Conservation (phyloP, 2,888 invertebrate genomes). For the Tipula lateralis region DNA sequence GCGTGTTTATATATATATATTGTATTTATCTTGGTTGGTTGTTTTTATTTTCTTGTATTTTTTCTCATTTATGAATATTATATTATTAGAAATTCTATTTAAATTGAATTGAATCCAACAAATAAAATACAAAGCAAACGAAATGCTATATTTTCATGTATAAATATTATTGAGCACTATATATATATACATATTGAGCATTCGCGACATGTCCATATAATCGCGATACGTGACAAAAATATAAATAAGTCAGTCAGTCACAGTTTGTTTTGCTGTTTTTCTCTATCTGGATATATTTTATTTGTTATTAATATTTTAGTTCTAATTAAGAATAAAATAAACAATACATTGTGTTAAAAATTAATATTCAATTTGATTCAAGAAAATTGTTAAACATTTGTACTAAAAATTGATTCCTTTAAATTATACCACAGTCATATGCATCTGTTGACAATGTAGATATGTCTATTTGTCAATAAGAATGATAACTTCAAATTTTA, state of each 20-base stretch:
- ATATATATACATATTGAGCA: neutral
- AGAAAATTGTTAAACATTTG: too few species aligned
- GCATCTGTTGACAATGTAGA: too few species aligned
- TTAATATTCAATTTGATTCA: neutral
- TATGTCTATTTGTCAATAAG: too few species aligned
- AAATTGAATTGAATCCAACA: neutral
- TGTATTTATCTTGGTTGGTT: neutral
- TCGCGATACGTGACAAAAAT: conserved; percentile 28
- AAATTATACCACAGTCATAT: too few species aligned
- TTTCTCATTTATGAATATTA: neutral
- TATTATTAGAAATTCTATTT: neutral
- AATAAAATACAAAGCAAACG: neutral
- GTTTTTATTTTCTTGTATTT: neutral
- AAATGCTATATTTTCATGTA: neutral
- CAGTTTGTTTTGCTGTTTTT: neutral
- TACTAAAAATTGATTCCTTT: too few species aligned
- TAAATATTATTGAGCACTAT: neutral
- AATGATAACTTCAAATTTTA: too few species aligned
- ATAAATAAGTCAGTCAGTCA: neutral
- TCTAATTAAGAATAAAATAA: neutral
- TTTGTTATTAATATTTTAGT: neutral
- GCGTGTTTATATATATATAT: too few species aligned
- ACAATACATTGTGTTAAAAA: neutral
- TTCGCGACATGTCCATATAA: conserved; percentile 29
- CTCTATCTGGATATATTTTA: neutral